These are phyloP conservation scores for Melipona bicolor DNA, from an alignment of 2,888 invertebrate genomes.

Conservation along the genomic window DNA sequence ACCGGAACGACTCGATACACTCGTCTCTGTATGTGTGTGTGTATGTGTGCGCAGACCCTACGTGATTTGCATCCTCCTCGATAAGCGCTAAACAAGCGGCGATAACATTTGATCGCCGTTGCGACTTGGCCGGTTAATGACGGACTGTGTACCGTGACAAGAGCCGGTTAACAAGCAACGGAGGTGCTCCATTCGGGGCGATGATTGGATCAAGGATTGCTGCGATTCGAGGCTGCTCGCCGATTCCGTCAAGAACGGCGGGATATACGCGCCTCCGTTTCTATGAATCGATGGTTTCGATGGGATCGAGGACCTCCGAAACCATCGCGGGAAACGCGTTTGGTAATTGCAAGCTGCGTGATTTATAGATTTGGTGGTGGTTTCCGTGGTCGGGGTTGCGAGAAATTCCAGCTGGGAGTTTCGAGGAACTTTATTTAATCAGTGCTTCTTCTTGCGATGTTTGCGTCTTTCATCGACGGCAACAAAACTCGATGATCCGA, in stretches of 20 bases:
- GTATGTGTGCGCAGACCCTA: neutral
- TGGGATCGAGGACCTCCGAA: neutral
- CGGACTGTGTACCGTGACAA: slow-evolving; percentile 37
- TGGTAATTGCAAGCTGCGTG: neutral
- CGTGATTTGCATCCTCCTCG: slow-evolving; percentile 66
- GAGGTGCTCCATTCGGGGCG: neutral
- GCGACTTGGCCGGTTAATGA: slow-evolving; percentile 61
- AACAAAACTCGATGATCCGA: too few species aligned
- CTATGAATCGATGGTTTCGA: neutral
- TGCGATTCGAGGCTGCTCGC: neutral
- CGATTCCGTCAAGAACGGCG: neutral
- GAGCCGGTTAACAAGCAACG: slow-evolving; percentile 24
- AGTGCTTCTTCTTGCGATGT: too few species aligned
- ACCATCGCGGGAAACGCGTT: neutral
- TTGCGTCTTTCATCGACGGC: too few species aligned
- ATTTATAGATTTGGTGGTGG: neutral
- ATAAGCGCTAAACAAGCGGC: slow-evolving; percentile 55
- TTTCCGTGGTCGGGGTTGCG: neutral
- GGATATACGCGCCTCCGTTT: neutral
- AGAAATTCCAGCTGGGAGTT: too few species aligned
- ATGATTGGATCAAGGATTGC: slow-evolving; percentile 21
- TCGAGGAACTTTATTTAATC: too few species aligned
- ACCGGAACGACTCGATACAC: slow-evolving; percentile 21
- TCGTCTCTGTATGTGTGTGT: neutral
- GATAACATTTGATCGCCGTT: slow-evolving; percentile 57